A percentile compares a stretch with the other conserved stretches of the same genome.
Evolutionary conservation across 1,140 invertebrate species (phyloP).

Genomic region (Penaeus vannamei): DNA sequence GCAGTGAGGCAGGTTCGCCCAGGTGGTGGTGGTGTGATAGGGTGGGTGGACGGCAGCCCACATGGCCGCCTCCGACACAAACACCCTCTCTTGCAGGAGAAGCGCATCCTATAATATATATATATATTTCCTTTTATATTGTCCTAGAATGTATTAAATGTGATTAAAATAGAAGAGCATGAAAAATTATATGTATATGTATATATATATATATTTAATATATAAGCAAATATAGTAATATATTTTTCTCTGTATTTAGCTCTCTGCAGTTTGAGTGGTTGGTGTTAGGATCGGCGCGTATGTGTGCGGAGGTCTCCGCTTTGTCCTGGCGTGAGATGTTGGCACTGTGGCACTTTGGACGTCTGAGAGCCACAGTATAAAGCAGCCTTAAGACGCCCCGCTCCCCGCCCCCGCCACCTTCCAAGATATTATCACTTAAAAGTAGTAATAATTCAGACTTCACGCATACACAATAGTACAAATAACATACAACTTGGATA

Average conservation of each 20-base stretch:
- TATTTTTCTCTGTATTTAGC: neutral
- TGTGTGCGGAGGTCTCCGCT: slow-evolving; percentile 27
- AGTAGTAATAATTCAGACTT: slow-evolving; percentile 66
- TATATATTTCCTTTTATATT: neutral
- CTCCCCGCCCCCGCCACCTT: slow-evolving; percentile 65
- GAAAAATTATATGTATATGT: neutral
- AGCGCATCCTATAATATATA: neutral
- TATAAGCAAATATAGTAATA: slow-evolving; percentile 9
- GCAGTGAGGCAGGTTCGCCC: slow-evolving; percentile 10
- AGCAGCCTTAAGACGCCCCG: neutral
- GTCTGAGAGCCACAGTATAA: slow-evolving; percentile 30
- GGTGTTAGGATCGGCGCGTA: neutral
- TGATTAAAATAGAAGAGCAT: too few species aligned
- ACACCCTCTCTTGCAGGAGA: neutral
- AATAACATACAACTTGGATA: slow-evolving; percentile 66
- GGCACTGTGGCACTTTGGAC: slow-evolving; percentile 44
- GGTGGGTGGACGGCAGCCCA: slow-evolving; percentile 30
- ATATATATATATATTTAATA: slow-evolving; percentile 14
- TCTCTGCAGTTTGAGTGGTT: too few species aligned
- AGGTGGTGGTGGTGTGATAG: slow-evolving; percentile 29
- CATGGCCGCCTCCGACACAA: slow-evolving; percentile 2
- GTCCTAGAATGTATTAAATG: neutral
- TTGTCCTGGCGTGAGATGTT: slow-evolving; percentile 44
- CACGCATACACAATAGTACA: slow-evolving; percentile 66
- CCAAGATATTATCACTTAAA: slow-evolving; percentile 64